Base-by-base conservation (phyloP, 2,797 vertebrate genomes). In the Onychomys arenicola region DNA sequence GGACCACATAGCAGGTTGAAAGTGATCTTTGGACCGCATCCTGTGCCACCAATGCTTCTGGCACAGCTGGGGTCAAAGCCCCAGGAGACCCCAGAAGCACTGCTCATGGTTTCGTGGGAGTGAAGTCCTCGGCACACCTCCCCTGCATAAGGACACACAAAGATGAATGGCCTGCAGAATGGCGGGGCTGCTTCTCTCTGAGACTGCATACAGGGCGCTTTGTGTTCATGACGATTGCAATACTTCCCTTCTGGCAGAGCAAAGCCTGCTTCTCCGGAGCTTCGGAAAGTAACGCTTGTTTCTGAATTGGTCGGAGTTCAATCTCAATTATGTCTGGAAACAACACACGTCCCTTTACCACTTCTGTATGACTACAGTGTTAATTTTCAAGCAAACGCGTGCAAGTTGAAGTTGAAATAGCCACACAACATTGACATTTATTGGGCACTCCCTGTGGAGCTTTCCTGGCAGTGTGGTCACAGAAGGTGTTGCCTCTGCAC, bases 321-420 rank as follows among this genome's bases (percentile, higher is more conserved):
- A 96, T 97, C 96, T 97, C 96, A 97, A 97, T 97, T 97, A 97
- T 96, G 95, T 97, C 96, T 97, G 97, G 97, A 96, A 97, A 97
- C 96, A 95, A 91, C 97, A 95, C 90, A 23, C 34, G n/a, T 90
- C 90, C 95, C 96, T 96, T 97, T 92, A 81, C 96, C 77, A n/a
- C 81, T 94, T 84, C 96, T 97, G 91, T 94, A 69, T 95, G 97
- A 93, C 95, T 96, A 95, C 94, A 97, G 94, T 97, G 95, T 97
- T 96, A 91, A 95, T 95, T 85, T 96, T 89, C 92, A 96, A 94
- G 96, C 83, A 95, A 96, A 97, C 81, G 80, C 82, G 93, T 90
- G 93, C 96, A 80, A 94, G 93, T 90, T 94, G 73, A 93, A 97
- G 93, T 73, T 86, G 96, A 95, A 96, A 94, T 49, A 94, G 91